phyloP scores from a whole-genome alignment of 2,113 vertebrate genomes.

The Archilochus colubris region DNA sequence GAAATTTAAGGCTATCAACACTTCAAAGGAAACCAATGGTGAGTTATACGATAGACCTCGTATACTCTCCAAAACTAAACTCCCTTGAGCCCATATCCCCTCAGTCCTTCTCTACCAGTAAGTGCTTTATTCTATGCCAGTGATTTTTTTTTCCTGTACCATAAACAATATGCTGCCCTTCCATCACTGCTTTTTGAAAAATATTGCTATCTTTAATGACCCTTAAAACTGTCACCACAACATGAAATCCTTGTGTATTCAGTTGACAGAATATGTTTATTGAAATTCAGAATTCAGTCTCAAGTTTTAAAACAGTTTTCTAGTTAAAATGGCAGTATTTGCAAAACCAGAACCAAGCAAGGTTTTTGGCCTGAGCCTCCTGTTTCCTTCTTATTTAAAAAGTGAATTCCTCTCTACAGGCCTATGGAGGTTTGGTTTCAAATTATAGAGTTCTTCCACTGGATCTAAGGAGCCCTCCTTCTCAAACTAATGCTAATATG shows the following conservation, averaged over 20 bases:
- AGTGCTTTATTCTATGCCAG: rapidly evolving
- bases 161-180: not conserved
- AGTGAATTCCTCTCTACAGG: not conserved
- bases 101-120: not conserved
- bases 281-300: not conserved
- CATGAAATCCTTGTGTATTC: not conserved
- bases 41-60: not conserved
- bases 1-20: not conserved
- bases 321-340: not conserved
- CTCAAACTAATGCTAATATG: not conserved
- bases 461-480: not conserved
- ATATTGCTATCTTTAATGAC: not conserved
- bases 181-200: not conserved
- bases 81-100: not conserved
- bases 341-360: not conserved
- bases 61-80: not conserved
- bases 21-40: not conserved
- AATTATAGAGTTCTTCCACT: not conserved
- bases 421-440: not conserved
- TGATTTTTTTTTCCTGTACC: not conserved
- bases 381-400: not conserved
- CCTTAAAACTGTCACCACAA: not conserved
- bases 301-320: not conserved
- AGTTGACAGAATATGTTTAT: not conserved
- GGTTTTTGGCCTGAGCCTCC: not conserved